These are phyloP conservation scores for Perithous albicinctus DNA, from an alignment of 2,888 invertebrate genomes.

Conservation along the genomic window DNA sequence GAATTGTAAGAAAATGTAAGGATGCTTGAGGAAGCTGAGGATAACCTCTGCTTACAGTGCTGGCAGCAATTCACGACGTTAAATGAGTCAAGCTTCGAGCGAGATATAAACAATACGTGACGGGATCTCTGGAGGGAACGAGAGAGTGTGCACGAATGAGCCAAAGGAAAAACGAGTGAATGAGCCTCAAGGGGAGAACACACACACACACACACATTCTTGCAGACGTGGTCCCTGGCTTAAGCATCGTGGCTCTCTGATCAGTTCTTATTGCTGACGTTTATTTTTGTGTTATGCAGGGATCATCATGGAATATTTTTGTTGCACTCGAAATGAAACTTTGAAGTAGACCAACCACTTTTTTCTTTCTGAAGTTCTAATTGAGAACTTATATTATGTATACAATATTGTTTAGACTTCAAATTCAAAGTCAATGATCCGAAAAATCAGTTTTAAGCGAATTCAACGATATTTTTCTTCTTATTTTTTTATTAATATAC, in stretches of 20 bases:
- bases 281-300: not conserved
- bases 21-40: not conserved
- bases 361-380: too few species aligned
- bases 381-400: too few species aligned
- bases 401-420: too few species aligned
- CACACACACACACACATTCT: not conserved
- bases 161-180: conserved; percentile 1
- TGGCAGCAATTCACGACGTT: conserved; percentile 15
- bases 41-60: not conserved
- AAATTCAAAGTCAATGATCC: too few species aligned
- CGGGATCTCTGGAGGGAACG: not conserved
- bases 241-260: not conserved
- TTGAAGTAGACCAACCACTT: not conserved
- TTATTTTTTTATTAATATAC: too few species aligned
- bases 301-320: not conserved
- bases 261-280: not conserved
- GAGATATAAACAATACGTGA: conserved; percentile 37
- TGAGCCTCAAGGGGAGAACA: conserved; percentile 5
- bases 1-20: not conserved
- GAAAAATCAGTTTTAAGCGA: too few species aligned
- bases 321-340: not conserved
- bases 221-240: not conserved
- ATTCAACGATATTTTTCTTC: too few species aligned
- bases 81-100: conserved; percentile 18
- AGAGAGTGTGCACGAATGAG: conserved; percentile 1